Evolutionary conservation across 1,140 invertebrate species (phyloP), one percentile per base, ranked within the genome.

Genomic region (Ostrea denselamellosa): DNA sequence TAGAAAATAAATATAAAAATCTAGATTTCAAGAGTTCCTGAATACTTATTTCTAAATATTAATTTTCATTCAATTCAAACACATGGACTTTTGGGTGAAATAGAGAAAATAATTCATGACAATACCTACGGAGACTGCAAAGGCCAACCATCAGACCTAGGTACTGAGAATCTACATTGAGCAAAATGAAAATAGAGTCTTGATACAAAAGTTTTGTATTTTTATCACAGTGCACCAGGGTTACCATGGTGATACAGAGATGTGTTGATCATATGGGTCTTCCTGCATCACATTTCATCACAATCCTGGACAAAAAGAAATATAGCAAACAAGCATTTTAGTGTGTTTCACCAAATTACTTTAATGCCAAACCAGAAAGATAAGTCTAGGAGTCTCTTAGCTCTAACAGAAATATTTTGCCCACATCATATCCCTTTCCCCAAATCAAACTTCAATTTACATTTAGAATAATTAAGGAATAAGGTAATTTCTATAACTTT

Each of bases 111-210:
- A 25, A 25, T 71, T 28, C 68, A 25, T 71, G 68, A 34, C 68
- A 71, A 71, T 71, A 71, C 68, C 22, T 71, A 71, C 25, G 58
- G 14, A n/a, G 14, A n/a, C 58, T 19, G 58, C 58, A 62, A 71
- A 71, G 12, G 68, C 22, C 68, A 71, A 12, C 25, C 22, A 71
- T 25, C 68, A 71, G 5, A 71, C 4, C 56, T 19, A 19, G 56
- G 68, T 28, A 71, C 22, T 34, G 14, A 71, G 25, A 71, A 71
- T 34, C 28, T 71, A 71, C 68, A 71, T 71, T 25, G 68, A 25
- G 68, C 68, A 71, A 71, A 71, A 71, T 71, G 56, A 71, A 71
- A 71, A 71, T 71, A 71, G 28, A n/a, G 68, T 25, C 8, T 71
- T 71, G 68, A 71, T 71, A 71, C 28, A 44, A 44, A 44, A 44